phyloP scores from a whole-genome alignment of 1,140 invertebrate species.

The Triops longicaudatus region DNA sequence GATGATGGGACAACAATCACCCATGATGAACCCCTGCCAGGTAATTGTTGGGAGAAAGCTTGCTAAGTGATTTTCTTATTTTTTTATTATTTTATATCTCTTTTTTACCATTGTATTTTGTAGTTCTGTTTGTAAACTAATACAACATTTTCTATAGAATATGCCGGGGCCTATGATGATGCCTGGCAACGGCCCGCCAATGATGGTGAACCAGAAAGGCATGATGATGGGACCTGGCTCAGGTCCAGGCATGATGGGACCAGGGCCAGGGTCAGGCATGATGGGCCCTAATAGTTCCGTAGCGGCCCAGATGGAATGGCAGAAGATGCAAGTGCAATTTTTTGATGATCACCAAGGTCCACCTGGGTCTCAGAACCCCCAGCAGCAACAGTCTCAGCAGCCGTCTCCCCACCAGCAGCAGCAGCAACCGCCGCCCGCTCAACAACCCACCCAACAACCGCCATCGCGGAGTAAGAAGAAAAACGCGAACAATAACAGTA shows the following conservation, averaged over 20 bases:
- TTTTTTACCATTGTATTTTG: too few species aligned
- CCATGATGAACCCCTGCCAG: conserved; percentile 10
- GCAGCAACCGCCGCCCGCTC: conserved; percentile 5
- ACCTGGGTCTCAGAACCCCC: conserved; percentile 18
- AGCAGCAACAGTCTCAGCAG: conserved; percentile 9
- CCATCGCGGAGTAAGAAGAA: conserved; percentile 42
- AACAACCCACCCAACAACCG: conserved; percentile 17
- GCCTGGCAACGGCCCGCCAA: conserved; percentile 29
- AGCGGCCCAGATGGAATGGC: conserved; percentile 67
- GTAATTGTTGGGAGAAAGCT: background rate
- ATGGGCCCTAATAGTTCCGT: conserved; percentile 28
- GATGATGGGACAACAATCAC: conserved; percentile 8
- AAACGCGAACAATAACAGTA: conserved; percentile 18
- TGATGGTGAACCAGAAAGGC: conserved; percentile 35
- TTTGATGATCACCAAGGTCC: conserved; percentile 50
- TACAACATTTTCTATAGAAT: background rate
- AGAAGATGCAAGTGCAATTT: conserved; percentile 76
- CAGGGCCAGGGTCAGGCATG: conserved; percentile 27
- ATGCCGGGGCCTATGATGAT: conserved; percentile 30
- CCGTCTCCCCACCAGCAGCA: conserved; percentile 12
- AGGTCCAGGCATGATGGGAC: conserved; percentile 34
- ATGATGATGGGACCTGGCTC: conserved; percentile 32
- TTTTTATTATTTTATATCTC: background rate
- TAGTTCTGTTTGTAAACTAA: too few species aligned
- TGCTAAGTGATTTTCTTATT: background rate